Evolutionary conservation across 2,888 invertebrate species (phyloP).

Genomic region (Volucella inanis): DNA sequence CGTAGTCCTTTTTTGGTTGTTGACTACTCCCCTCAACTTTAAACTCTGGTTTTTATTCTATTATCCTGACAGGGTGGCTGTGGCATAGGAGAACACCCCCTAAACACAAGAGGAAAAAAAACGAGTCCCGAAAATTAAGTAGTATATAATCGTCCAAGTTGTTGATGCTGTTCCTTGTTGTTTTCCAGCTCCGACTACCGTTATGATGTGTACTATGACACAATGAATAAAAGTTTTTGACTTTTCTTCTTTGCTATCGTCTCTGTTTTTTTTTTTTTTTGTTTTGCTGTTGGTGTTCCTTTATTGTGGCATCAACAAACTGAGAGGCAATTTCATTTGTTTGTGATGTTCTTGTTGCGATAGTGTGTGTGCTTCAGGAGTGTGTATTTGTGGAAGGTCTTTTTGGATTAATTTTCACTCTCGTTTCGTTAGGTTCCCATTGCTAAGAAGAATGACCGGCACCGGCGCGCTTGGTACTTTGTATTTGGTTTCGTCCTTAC

Average conservation of each 20-base stretch:
- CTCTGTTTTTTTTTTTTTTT: constrained; percentile 18
- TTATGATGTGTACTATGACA: constrained; percentile 52
- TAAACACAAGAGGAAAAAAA: not conserved
- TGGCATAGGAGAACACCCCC: constrained; percentile 1
- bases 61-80: constrained; percentile 2
- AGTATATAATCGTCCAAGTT: constrained; percentile 65
- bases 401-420: constrained; percentile 57
- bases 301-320: constrained; percentile 6
- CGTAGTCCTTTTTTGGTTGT: constrained; percentile 15
- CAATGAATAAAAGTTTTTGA: constrained; percentile 59
- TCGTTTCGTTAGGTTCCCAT: constrained; percentile 52
- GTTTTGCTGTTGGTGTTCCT: constrained; percentile 1
- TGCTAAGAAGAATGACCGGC: constrained; percentile 65
- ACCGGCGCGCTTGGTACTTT: not conserved
- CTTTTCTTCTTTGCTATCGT: constrained; percentile 18
- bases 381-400: constrained; percentile 8
- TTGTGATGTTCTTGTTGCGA: not conserved
- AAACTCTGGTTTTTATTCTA: constrained; percentile 40
- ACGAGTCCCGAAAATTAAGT: constrained; percentile 58
- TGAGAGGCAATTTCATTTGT: not conserved
- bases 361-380: not conserved
- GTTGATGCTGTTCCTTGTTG: constrained; percentile 52
- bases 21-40: constrained; percentile 7
- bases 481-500: constrained; percentile 26
- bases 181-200: constrained; percentile 9